Percentiles rank a stretch among this genome's conserved stretches.
These are phyloP conservation scores for Hydrozoanthus tunicans DNA, from an alignment of 64 coral and sea anemone species.

Conservation along the genomic window DNA sequence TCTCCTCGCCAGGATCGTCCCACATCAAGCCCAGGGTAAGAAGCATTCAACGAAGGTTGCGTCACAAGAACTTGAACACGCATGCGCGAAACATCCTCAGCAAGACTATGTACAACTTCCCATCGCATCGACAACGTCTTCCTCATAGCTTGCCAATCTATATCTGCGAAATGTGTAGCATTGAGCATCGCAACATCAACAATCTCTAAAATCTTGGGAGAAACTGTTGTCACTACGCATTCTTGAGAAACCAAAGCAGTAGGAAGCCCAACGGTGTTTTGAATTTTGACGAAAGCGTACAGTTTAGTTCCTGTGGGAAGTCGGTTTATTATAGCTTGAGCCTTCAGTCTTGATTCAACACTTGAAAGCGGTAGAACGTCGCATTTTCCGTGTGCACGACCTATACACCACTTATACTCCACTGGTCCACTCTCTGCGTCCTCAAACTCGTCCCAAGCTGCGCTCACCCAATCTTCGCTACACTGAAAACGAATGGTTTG, in stretches of 20 bases:
- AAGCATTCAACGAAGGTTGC: neutral
- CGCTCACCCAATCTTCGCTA: slow-evolving; percentile 38
- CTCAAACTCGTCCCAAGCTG: slow-evolving; percentile 72
- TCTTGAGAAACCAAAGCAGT: slow-evolving; percentile 47
- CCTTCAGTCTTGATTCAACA: neutral
- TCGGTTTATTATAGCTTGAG: too few species aligned
- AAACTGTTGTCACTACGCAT: slow-evolving; percentile 41
- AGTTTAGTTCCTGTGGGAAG: neutral
- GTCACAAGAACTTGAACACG: slow-evolving; percentile 69
- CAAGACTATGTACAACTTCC: slow-evolving; percentile 13
- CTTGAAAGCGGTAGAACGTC: slow-evolving; percentile 31
- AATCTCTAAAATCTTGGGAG: slow-evolving; percentile 63
- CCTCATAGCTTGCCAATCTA: slow-evolving; percentile 52
- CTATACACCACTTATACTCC: slow-evolving; percentile 74
- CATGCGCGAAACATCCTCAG: slow-evolving; percentile 26
- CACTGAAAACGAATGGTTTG: slow-evolving; percentile 39
- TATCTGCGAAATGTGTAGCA: slow-evolving; percentile 32
- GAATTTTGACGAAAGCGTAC: slow-evolving; percentile 39
- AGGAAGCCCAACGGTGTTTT: slow-evolving; percentile 58
- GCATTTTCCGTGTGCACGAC: slow-evolving; percentile 41
- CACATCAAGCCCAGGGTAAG: neutral
- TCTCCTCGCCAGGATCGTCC: slow-evolving; percentile 59
- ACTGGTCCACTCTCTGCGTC: slow-evolving; percentile 67
- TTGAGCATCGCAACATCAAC: slow-evolving; percentile 43
- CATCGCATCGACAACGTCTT: slow-evolving; percentile 55